These are phyloP conservation scores for Chionoecetes opilio DNA, from an alignment of 1,140 invertebrate species.

Conservation along the genomic window DNA sequence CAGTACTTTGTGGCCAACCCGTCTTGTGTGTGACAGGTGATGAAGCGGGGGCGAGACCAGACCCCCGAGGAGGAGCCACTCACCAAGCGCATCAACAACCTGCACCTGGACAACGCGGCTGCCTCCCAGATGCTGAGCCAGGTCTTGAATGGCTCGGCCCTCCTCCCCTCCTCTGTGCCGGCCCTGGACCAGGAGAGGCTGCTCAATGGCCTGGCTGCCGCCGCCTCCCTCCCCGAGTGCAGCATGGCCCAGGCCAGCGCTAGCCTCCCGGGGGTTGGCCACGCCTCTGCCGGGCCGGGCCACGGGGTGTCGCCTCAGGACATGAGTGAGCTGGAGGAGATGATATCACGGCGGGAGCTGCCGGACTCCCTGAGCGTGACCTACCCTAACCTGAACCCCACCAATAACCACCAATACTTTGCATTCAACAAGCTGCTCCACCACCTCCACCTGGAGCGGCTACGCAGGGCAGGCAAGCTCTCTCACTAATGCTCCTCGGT, in stretches of 20 bases:
- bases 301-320: background rate
- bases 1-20: too few relatives aligned
- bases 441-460: constrained; percentile 73
- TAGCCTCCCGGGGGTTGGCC: background rate
- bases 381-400: constrained; percentile 72
- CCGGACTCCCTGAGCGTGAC: constrained; percentile 70
- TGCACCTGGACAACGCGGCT: constrained; percentile 69
- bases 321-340: constrained; percentile 33
- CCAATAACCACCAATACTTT: constrained; percentile 72
- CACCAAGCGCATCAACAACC: constrained; percentile 78
- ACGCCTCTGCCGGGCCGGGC: background rate
- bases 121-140: constrained; percentile 5
- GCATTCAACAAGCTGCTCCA: constrained; percentile 73
- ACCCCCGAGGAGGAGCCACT: constrained; percentile 76
- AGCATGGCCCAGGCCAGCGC: constrained; percentile 1
- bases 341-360: constrained; percentile 67
- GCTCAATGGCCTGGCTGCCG: constrained; percentile 1
- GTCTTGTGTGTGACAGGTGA: background rate
- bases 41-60: constrained; percentile 70
- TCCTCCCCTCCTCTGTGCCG: background rate
- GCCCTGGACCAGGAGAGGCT: background rate
- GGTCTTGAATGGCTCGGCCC: constrained; percentile 28
- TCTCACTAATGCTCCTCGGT: constrained; percentile 1
- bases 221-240: background rate
- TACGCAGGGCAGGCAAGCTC: constrained; percentile 71